Conservation (phyloP, 1,140 invertebrate species). For the Drosophila baimaii region DNA sequence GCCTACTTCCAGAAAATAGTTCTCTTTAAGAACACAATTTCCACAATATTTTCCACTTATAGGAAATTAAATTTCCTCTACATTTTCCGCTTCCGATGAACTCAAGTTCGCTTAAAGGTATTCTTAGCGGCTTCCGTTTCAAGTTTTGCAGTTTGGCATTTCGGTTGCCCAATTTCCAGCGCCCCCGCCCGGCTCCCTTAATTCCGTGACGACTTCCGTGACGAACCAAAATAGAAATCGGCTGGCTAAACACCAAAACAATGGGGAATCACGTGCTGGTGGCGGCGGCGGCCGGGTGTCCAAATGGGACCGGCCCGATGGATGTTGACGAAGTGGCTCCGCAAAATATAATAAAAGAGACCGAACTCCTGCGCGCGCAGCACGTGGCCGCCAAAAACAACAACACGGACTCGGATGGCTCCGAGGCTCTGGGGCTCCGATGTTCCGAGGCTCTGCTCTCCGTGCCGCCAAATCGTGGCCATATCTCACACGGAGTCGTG, state of each 20-base stretch:
- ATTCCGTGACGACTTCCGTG: constrained; percentile 54
- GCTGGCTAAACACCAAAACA: constrained; percentile 35
- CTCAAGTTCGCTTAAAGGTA: constrained; percentile 2
- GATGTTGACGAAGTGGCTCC: constrained; percentile 65
- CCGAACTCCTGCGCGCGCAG: constrained; percentile 76
- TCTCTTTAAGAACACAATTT: background rate
- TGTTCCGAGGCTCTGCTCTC: constrained; percentile 19
- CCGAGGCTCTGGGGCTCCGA: constrained; percentile 17
- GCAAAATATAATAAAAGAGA: constrained; percentile 51
- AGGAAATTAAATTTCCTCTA: constrained; percentile 5
- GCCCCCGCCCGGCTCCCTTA: constrained; percentile 5
- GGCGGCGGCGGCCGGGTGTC: constrained; percentile 38
- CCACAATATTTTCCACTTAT: background rate
- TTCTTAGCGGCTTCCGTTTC: constrained; percentile 22
- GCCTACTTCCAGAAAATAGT: background rate
- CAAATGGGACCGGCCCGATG: constrained; percentile 38
- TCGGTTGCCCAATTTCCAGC: constrained; percentile 37
- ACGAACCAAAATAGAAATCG: constrained; percentile 59
- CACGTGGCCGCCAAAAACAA: constrained; percentile 67
- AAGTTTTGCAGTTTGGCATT: constrained; percentile 38
- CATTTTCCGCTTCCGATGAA: constrained; percentile 8
- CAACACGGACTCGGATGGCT: constrained; percentile 49
- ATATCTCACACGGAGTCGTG: constrained; percentile 35
- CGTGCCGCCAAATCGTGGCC: constrained; percentile 34
- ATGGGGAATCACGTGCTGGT: constrained; percentile 45